phyloP scores from a whole-genome alignment of 2,113 vertebrate genomes.

The Lophotis ruficrista region DNA sequence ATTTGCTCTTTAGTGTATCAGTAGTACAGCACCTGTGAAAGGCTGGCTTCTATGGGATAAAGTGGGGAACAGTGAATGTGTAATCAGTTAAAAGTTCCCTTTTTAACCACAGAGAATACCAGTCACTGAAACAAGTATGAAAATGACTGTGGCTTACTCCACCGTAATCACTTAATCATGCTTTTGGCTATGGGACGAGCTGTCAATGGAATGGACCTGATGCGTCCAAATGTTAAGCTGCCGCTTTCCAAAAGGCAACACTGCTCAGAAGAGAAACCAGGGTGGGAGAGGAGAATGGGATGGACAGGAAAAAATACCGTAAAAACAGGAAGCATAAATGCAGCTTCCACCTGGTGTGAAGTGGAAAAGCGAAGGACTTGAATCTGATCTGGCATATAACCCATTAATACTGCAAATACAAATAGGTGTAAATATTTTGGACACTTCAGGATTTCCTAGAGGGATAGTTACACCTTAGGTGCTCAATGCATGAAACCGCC shows the following conservation, averaged over 20 bases:
- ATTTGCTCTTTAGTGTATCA: neutral
- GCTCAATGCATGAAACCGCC: neutral
- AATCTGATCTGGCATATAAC: neutral
- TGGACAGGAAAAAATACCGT: neutral
- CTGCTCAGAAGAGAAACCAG: neutral
- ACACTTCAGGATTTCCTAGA: rapidly evolving
- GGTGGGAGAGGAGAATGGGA: neutral
- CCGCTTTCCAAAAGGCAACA: neutral
- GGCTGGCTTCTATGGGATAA: neutral
- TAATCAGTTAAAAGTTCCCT: neutral
- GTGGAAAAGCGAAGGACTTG: neutral
- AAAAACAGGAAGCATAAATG: neutral
- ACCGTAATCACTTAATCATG: neutral
- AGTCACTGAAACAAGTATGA: neutral
- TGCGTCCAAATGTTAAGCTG: neutral
- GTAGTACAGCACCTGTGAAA: neutral
- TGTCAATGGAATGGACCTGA: neutral
- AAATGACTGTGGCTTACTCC: neutral
- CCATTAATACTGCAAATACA: neutral
- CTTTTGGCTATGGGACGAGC: neutral
- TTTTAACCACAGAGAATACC: neutral
- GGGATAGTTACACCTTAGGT: neutral
- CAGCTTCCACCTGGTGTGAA: neutral
- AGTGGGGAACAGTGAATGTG: neutral
- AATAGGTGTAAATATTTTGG: neutral